Percentiles rank a stretch among this genome's conserved stretches.
phyloP scores from a whole-genome alignment of 2,113 vertebrate genomes.

The Hippocampus zosterae region DNA sequence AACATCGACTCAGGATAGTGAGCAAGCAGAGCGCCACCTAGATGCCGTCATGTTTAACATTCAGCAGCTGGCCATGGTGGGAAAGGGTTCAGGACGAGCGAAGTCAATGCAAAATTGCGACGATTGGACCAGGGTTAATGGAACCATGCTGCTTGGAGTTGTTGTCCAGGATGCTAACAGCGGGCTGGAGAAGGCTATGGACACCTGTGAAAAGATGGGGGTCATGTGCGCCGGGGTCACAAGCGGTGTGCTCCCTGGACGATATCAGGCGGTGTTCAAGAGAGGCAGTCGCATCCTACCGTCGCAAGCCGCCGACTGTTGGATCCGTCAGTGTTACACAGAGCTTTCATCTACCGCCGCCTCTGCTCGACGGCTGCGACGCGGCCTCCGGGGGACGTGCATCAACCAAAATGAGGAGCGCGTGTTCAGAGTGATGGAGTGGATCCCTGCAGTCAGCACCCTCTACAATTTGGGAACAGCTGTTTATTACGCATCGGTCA shows the following conservation, averaged over 20 bases:
- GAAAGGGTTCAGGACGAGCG: constrained; percentile 5
- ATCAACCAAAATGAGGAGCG: constrained; percentile 63
- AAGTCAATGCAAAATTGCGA: constrained; percentile 35
- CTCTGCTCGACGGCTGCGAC: constrained; percentile 29
- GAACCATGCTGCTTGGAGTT: constrained; percentile 48
- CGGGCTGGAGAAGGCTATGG: constrained; percentile 45
- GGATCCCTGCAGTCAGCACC: constrained; percentile 77
- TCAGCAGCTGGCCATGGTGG: constrained; percentile 45
- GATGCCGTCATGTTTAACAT: constrained; percentile 75
- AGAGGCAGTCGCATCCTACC: constrained; percentile 49
- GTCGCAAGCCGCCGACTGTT: constrained; percentile 33
- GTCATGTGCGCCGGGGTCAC: constrained; percentile 71
- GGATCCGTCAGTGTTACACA: constrained; percentile 58
- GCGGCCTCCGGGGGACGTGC: constrained; percentile 54
- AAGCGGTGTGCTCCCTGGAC: constrained; percentile 19
- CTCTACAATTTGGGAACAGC: constrained; percentile 86
- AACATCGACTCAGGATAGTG: background rate
- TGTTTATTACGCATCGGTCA: constrained; percentile 80
- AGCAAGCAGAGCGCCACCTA: constrained; percentile 32
- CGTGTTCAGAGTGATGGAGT: constrained; percentile 68
- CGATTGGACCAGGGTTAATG: constrained; percentile 62
- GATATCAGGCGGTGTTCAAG: constrained; percentile 52
- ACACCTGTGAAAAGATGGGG: constrained; percentile 64
- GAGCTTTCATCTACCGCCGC: background rate
- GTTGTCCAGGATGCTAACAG: constrained; percentile 9